Evolutionary conservation across 2,888 invertebrate species (phyloP).

Genomic region (Clanis bilineata): DNA sequence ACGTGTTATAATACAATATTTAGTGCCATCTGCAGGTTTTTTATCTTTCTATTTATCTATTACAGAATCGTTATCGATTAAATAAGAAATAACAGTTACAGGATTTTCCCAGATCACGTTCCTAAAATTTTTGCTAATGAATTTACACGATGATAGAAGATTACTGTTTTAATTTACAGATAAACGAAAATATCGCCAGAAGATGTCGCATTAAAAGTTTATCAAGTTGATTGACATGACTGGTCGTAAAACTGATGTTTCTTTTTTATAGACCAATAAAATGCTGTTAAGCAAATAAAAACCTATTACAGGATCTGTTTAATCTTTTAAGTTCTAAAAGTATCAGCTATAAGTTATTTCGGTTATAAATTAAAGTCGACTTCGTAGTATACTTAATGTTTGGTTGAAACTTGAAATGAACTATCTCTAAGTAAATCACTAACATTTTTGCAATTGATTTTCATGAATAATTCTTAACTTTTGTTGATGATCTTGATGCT

Average conservation of each 20-base stretch:
- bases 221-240: not conserved
- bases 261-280: slow-evolving; percentile 3
- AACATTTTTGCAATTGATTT: too few relatives aligned
- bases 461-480: too few relatives aligned
- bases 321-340: not conserved
- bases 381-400: too few relatives aligned
- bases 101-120: not conserved
- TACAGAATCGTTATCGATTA: too few relatives aligned
- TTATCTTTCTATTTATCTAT: too few relatives aligned
- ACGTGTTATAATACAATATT: too few relatives aligned
- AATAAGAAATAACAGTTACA: not conserved
- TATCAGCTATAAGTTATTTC: not conserved
- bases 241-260: slow-evolving; percentile 1
- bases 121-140: not conserved
- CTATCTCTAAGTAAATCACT: too few relatives aligned
- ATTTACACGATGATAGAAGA: not conserved
- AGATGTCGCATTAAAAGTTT: not conserved
- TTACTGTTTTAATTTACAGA: not conserved
- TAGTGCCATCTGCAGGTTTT: too few relatives aligned
- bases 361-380: not conserved
- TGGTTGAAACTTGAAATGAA: too few relatives aligned
- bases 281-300: not conserved
- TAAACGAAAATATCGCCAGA: not conserved
- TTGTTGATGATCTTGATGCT: too few relatives aligned
- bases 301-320: not conserved